Base-by-base conservation (phyloP, 2,888 invertebrate genomes). In the Chrysolina americana region DNA sequence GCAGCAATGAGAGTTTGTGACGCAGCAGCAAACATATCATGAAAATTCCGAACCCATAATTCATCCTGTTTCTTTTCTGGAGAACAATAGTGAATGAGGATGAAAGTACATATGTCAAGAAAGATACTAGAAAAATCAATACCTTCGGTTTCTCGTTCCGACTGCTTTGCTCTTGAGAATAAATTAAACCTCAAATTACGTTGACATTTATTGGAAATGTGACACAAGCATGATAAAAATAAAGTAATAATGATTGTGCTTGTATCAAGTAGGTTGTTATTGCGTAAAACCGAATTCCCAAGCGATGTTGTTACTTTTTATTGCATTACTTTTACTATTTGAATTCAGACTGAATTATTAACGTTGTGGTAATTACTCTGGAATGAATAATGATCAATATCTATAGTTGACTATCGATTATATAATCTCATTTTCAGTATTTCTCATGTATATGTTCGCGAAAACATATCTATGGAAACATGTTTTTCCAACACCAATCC, bases 161-260 rank as follows among this genome's bases (percentile, higher is more conserved):
- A 65, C n/a, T 50, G 65, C 48, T 65, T 47, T 48, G 65, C 65
- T 44, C 21, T 65, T 23, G n/a, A 65, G 65, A 41, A 48, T 65
- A 65, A 65, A 65, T 65, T 65, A 47, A 47, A 48, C 48, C 23
- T 65, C 65, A 8, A 11, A 50, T 21, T 65, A 65, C 65, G 65
- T 21, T 65, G 65, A 65, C 65, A 65, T 65, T 65, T 65, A 65
- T 48, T 65, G 48, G 50, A 65, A 65, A 65, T 48, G 65, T 65
- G 50, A 65, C 65, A 44, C 65, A 36, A 48, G 41, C 65, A 48
- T 65, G 48, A 65, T 65, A 48, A 15, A 47, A 28, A n/a, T n/a
- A 21, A 65, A 50, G 19, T 65, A 48, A 50, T 48, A 47, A 21
- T 48, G 65, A 65, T 48, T 65, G 65, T 50, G 28, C 50, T 64